Conservation (phyloP, 53 echinoderm and acorn worm species). For the Astropecten irregularis region DNA sequence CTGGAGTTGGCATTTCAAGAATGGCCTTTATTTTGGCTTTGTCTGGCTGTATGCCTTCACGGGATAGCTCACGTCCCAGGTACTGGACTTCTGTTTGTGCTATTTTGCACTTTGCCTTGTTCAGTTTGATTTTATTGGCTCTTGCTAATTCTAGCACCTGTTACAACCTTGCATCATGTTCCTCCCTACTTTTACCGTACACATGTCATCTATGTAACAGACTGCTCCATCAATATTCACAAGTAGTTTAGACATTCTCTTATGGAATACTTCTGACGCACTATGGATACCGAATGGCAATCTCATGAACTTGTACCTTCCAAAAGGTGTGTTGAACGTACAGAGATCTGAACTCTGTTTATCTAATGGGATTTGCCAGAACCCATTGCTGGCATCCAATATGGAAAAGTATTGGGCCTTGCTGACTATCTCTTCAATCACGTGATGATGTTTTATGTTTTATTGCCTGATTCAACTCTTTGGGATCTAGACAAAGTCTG, state of each 20-base stretch:
- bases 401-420: conserved; percentile 53
- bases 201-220: conserved; percentile 59
- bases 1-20: conserved; percentile 59
- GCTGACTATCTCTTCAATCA: conserved; percentile 35
- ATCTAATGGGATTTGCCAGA: conserved; percentile 57
- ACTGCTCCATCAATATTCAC: conserved; percentile 50
- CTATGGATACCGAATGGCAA: conserved; percentile 61
- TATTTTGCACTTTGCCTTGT: conserved; percentile 55
- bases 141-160: conserved; percentile 42
- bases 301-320: conserved; percentile 61
- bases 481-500: too few species aligned
- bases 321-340: conserved; percentile 60
- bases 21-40: conserved; percentile 57
- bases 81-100: conserved; percentile 44
- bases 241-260: conserved; percentile 39
- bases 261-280: conserved; percentile 69
- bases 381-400: conserved; percentile 61
- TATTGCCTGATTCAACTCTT: conserved; percentile 51
- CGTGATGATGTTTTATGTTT: conserved; percentile 51
- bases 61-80: conserved; percentile 53
- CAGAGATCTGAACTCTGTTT: conserved; percentile 45
- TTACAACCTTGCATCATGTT: conserved; percentile 52
- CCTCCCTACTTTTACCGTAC: conserved; percentile 26
- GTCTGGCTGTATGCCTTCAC: conserved; percentile 66
- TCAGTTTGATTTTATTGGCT: conserved; percentile 60